Percentiles rank a stretch among this genome's conserved stretches.
Conservation (phyloP, 92 coral and sea anemone species). For the Chrysogorgia sp. region DNA sequence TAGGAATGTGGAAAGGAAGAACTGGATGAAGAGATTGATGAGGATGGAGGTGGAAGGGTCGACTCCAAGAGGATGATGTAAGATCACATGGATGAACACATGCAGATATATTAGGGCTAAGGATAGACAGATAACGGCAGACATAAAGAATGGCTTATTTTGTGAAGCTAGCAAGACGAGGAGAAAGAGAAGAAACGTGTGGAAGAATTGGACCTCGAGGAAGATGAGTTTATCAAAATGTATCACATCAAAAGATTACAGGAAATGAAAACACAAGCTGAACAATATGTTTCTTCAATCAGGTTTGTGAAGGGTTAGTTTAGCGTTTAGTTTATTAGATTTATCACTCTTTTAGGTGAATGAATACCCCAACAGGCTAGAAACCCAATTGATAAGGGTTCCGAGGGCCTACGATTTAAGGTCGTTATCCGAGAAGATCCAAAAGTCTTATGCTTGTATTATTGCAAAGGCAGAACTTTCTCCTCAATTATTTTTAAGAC, state of each 20-base stretch:
- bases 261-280: slow-evolving; percentile 87
- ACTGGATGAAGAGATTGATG: neutral
- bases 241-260: slow-evolving; percentile 87
- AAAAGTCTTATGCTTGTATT: neutral
- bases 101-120: neutral
- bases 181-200: slow-evolving; percentile 77
- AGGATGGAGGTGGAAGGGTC: no score
- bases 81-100: neutral
- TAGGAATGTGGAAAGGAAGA: neutral
- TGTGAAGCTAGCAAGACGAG: slow-evolving; percentile 75
- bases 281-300: slow-evolving; percentile 66
- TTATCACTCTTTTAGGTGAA: no score
- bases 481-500: no score
- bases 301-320: slow-evolving; percentile 45
- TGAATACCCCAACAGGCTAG: no score
- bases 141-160: neutral
- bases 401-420: no score
- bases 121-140: neutral
- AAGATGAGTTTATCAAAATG: slow-evolving; percentile 87
- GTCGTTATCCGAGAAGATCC: no score
- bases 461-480: no score
- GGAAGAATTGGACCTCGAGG: slow-evolving; percentile 82
- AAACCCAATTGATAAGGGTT: no score
- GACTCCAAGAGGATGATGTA: neutral
- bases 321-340: no score